phyloP scores from a whole-genome alignment of 2,113 vertebrate species.

The Coryphaenoides rupestris region DNA sequence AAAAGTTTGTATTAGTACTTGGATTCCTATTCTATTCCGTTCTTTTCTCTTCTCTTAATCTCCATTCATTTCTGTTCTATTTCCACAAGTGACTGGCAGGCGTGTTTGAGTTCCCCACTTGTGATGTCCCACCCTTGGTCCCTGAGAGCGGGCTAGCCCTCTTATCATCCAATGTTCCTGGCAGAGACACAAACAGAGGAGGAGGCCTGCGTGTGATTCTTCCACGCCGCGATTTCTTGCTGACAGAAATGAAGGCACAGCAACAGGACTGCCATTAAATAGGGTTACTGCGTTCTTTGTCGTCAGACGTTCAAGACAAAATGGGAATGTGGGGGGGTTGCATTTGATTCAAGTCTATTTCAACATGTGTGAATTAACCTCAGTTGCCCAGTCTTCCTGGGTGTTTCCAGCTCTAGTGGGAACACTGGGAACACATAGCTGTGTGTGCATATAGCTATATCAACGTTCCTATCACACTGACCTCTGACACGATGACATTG shows the following conservation, averaged over 20 bases:
- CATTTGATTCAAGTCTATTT: background rate
- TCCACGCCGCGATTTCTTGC: conserved; percentile 20
- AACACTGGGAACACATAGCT: background rate
- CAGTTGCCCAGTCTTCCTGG: no score
- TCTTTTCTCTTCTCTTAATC: background rate
- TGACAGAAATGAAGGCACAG: conserved; percentile 22
- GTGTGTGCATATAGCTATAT: no score
- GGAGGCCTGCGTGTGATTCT: conserved; percentile 19
- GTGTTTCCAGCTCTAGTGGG: background rate
- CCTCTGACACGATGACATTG: conserved; percentile 79
- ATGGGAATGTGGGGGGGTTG: no score
- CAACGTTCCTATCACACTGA: conserved; percentile 34
- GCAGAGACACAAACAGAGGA: conserved; percentile 40
- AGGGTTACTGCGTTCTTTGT: background rate
- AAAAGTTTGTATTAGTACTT: background rate
- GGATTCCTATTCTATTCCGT: background rate
- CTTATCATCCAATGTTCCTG: conserved; percentile 52
- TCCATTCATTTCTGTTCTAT: background rate
- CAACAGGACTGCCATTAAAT: background rate
- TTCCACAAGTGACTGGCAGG: background rate
- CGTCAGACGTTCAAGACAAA: background rate
- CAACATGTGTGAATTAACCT: background rate
- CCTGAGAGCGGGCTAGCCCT: conserved; percentile 15
- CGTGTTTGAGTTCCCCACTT: conserved; percentile 38
- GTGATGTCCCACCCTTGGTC: conserved; percentile 18